Percentiles rank a stretch among this genome's conserved stretches.
Evolutionary conservation across 2,113 vertebrate species (phyloP).

Genomic region (Spea multiplicata): DNA sequence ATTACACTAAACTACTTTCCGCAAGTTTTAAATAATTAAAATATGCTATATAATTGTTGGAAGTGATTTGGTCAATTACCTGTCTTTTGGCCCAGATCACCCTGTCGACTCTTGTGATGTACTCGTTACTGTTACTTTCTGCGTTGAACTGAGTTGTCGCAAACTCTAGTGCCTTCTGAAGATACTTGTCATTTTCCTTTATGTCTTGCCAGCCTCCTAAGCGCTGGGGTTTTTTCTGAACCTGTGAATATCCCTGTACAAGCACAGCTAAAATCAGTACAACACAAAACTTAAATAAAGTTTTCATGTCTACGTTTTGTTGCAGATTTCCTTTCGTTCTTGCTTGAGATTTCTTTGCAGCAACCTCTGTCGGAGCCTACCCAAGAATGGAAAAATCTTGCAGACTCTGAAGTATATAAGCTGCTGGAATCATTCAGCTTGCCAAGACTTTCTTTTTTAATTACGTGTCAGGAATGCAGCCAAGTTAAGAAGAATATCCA

Average conservation of each 20-base stretch:
- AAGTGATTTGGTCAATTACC: neutral
- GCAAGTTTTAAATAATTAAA: no score
- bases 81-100: neutral
- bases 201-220: conserved; percentile 2
- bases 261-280: conserved; percentile 1
- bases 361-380: neutral
- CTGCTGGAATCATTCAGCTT: neutral
- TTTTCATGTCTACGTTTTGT: conserved; percentile 7
- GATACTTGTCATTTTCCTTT: neutral
- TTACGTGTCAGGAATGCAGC: conserved; percentile 11
- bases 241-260: neutral
- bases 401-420: conserved; percentile 6
- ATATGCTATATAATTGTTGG: no score
- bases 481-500: neutral
- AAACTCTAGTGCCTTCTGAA: neutral
- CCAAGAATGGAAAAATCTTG: neutral
- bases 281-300: neutral
- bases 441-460: conserved; percentile 7
- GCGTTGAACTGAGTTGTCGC: conserved; percentile 16
- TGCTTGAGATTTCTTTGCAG: neutral
- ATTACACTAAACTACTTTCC: no score
- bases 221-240: neutral
- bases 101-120: neutral
- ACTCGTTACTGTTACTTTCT: neutral
- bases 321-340: neutral